These are phyloP conservation scores for Tetrapedia diversipes DNA, from an alignment of 2,888 invertebrate species.

Conservation along the genomic window DNA sequence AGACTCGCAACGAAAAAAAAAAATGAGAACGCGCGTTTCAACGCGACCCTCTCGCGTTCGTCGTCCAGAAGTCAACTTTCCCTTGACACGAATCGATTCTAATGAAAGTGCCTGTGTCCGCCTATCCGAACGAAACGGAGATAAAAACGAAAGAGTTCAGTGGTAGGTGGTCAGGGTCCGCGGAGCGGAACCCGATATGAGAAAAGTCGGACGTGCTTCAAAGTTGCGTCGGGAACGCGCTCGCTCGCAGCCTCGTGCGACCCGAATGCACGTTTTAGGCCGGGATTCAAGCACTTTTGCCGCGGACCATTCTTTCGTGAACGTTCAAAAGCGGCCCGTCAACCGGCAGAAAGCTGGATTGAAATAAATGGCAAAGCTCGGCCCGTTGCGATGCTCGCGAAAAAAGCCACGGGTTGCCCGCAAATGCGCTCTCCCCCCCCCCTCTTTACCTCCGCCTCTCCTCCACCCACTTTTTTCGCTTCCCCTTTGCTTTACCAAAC, in stretches of 20 bases:
- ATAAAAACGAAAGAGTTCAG: not conserved
- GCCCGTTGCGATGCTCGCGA: slow-evolving; percentile 30
- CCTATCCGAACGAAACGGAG: not conserved
- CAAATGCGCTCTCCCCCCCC: slow-evolving; percentile 15
- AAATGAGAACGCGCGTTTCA: too few relatives aligned
- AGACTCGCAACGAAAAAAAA: too few relatives aligned
- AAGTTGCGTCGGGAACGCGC: slow-evolving; percentile 32
- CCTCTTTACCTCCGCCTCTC: too few relatives aligned
- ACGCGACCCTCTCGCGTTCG: too few relatives aligned
- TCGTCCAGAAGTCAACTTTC: not conserved
- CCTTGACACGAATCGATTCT: slow-evolving; percentile 40
- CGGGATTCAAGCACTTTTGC: slow-evolving; percentile 57
- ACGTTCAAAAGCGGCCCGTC: slow-evolving; percentile 57
- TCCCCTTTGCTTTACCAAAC: not conserved
- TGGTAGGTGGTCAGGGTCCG: not conserved
- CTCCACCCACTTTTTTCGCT: not conserved
- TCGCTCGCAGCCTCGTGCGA: slow-evolving; percentile 21
- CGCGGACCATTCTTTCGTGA: slow-evolving; percentile 52
- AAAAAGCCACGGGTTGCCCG: slow-evolving; percentile 20
- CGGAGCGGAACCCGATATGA: slow-evolving; percentile 37
- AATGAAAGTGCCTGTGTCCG: not conserved
- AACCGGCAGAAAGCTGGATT: slow-evolving; percentile 55
- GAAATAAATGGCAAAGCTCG: slow-evolving; percentile 58
- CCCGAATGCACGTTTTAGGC: slow-evolving; percentile 47
- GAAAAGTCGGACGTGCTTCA: slow-evolving; percentile 46